Percentiles rank a stretch among this genome's conserved stretches.
These are phyloP conservation scores for Acanthurus lineatus DNA, from an alignment of 2,797 vertebrate genomes.

Conservation along the genomic window DNA sequence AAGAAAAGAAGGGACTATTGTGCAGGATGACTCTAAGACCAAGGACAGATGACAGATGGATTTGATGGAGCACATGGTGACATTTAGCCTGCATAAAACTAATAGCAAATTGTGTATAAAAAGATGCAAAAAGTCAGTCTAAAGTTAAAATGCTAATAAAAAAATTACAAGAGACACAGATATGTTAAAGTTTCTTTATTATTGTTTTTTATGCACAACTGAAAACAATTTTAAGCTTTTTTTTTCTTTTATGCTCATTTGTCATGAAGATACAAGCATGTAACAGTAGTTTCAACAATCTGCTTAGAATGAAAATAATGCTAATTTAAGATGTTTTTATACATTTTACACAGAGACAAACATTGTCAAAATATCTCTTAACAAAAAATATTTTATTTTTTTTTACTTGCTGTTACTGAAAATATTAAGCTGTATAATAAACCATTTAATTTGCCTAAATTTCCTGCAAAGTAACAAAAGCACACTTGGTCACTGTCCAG, in stretches of 20 bases:
- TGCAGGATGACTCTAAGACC: constrained; percentile 21
- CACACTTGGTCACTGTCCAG: constrained; percentile 37
- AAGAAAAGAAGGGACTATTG: constrained; percentile 62
- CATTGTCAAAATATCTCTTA: constrained; percentile 2
- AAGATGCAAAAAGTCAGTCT: not conserved
- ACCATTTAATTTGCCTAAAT: not conserved
- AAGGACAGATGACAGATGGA: constrained; percentile 3
- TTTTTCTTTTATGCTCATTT: constrained; percentile 10
- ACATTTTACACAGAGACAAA: constrained; percentile 11
- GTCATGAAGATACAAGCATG: constrained; percentile 31
- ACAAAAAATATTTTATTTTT: not conserved
- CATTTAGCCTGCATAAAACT: constrained; percentile 4
- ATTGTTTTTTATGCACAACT: constrained; percentile 35
- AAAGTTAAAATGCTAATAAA: constrained; percentile 17
- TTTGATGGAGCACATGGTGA: constrained; percentile 11
- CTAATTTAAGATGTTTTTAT: not conserved
- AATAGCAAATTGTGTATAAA: not conserved
- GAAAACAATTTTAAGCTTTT: constrained; percentile 18
- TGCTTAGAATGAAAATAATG: constrained; percentile 6
- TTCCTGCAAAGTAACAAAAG: not conserved
- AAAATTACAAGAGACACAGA: not conserved
- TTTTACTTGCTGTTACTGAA: not conserved
- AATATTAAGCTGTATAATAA: constrained; percentile 3
- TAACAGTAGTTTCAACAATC: constrained; percentile 37
- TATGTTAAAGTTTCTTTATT: constrained; percentile 36